Percentiles rank a stretch among this genome's conserved stretches.
Evolutionary conservation across 2,113 vertebrate genomes (phyloP).

Genomic region (Notechis scutatus): DNA sequence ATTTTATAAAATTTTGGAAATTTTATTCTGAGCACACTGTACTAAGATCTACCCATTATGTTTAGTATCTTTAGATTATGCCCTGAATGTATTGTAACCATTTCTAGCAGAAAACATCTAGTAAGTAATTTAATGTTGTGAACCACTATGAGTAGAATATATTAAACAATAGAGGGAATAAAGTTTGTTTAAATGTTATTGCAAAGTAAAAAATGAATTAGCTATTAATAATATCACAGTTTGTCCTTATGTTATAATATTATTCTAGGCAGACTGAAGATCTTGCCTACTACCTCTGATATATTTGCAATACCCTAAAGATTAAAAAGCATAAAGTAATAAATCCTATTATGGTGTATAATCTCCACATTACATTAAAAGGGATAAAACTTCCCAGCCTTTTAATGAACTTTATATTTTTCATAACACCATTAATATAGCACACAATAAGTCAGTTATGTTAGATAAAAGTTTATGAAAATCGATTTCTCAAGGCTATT

Average conservation of each 20-base stretch:
- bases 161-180: constrained; percentile 13
- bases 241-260: constrained; percentile 9
- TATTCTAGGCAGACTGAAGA: constrained; percentile 27
- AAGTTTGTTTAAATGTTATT: constrained; percentile 24
- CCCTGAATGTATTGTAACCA: background rate
- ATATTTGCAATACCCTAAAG: constrained; percentile 63
- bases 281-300: constrained; percentile 56
- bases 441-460: constrained; percentile 63
- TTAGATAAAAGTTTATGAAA: constrained; percentile 72
- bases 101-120: background rate
- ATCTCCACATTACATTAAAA: constrained; percentile 87
- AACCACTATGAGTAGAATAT: constrained; percentile 3
- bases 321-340: constrained; percentile 71
- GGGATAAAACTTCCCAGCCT: constrained; percentile 82
- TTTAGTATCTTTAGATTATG: background rate
- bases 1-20: constrained; percentile 11
- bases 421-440: constrained; percentile 71
- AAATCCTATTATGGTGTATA: constrained; percentile 88
- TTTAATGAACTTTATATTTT: constrained; percentile 89
- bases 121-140: background rate
- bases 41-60: constrained; percentile 12
- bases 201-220: constrained; percentile 34
- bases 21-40: constrained; percentile 11
- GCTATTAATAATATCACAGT: constrained; percentile 10
- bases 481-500: constrained; percentile 54